phyloP scores from a whole-genome alignment of 2,797 vertebrate genomes.

The Xenentodon cancila region DNA sequence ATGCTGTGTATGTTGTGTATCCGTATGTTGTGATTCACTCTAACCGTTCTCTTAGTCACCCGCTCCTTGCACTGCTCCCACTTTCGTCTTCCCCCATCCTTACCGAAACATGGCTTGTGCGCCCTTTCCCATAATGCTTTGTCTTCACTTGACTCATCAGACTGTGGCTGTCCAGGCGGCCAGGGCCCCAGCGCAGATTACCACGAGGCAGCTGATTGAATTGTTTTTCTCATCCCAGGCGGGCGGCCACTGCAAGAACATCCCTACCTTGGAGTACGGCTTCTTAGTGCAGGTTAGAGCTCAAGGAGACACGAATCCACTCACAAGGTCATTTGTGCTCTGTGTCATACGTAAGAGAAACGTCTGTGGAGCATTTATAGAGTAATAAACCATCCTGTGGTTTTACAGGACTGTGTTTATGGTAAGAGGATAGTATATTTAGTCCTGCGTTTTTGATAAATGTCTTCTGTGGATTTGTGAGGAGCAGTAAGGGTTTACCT shows the following conservation, averaged over 20 bases:
- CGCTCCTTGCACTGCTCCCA: conserved; percentile 57
- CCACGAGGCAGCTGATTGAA: conserved; percentile 91
- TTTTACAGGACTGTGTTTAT: no score
- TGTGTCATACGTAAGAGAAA: neutral
- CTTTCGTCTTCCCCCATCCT: conserved; percentile 63
- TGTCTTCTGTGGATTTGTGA: no score
- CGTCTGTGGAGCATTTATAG: neutral
- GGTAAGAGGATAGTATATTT: no score
- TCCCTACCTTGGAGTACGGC: conserved; percentile 97
- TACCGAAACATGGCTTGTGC: conserved; percentile 67
- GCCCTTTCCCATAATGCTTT: conserved; percentile 86
- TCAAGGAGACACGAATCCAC: conserved; percentile 14
- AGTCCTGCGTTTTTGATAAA: no score
- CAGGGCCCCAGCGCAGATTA: conserved; percentile 89
- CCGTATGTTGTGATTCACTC: conserved; percentile 41
- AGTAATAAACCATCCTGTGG: no score
- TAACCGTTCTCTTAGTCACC: conserved; percentile 54
- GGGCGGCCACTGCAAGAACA: conserved; percentile 98
- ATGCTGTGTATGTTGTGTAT: neutral
- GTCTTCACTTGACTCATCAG: conserved; percentile 89
- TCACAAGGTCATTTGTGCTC: neutral
- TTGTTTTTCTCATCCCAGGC: conserved; percentile 90
- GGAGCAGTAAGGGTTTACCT: no score
- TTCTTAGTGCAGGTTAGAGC: conserved; percentile 95
- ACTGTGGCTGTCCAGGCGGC: conserved; percentile 87